A percentile compares a stretch with the other conserved stretches of the same genome.
Conservation (phyloP, 2,888 invertebrate species). For the Baronia brevicornis region DNA sequence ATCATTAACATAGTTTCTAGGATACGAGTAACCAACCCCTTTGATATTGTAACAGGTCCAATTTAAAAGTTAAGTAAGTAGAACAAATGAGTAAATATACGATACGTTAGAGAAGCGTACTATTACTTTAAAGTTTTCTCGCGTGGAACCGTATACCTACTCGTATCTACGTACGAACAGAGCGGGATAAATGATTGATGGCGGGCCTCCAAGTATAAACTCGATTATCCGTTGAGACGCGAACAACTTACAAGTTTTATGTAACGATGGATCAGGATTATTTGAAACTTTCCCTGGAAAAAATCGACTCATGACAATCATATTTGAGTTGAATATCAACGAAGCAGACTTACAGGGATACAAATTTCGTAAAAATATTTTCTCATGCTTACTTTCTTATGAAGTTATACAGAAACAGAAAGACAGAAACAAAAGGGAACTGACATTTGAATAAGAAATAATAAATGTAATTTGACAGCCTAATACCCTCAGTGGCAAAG, state of each 20-base stretch:
- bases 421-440: no score
- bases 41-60: no score
- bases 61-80: slow-evolving; percentile 35
- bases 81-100: slow-evolving; percentile 33
- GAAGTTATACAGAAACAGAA: no score
- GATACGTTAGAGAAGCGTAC: slow-evolving; percentile 56
- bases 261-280: slow-evolving; percentile 75
- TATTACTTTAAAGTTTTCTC: slow-evolving; percentile 70
- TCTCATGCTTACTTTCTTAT: no score
- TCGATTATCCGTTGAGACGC: slow-evolving; percentile 74
- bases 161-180: slow-evolving; percentile 43
- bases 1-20: no score
- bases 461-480: no score
- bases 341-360: slow-evolving; percentile 21
- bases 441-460: no score
- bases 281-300: slow-evolving; percentile 60
- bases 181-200: slow-evolving; percentile 73
- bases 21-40: no score
- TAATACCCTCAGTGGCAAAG: no score
- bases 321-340: slow-evolving; percentile 67
- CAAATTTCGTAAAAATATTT: slow-evolving; percentile 5
- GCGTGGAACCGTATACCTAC: slow-evolving; percentile 39
- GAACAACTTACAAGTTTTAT: slow-evolving; percentile 75
- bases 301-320: slow-evolving; percentile 70
- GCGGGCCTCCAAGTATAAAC: slow-evolving; percentile 72